Percentiles rank a stretch among this genome's conserved stretches.
phyloP scores from a whole-genome alignment of 2,888 invertebrate genomes.

The Drosophila peninsularis region DNA sequence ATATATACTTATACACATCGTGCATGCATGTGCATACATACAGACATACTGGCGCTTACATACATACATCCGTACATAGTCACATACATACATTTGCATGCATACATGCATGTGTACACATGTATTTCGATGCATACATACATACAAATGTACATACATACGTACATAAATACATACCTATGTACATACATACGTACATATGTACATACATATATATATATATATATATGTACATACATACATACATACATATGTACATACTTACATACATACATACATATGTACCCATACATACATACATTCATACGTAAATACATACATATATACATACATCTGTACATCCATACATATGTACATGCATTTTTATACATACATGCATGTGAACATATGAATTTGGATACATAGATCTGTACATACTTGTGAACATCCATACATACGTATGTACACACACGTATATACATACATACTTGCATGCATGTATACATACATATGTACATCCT shows the following conservation, averaged over 20 bases:
- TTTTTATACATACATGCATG: too few relatives aligned
- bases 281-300: neutral
- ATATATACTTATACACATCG: constrained; percentile 4
- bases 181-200: neutral
- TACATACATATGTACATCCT: too few relatives aligned
- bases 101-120: neutral
- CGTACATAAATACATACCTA: neutral
- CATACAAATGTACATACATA: neutral
- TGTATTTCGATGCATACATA: neutral
- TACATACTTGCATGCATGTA: too few relatives aligned
- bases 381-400: too few relatives aligned
- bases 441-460: too few relatives aligned
- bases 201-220: neutral
- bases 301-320: too few relatives aligned
- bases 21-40: neutral
- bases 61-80: neutral
- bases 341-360: too few relatives aligned
- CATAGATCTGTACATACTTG: too few relatives aligned
- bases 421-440: neutral
- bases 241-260: neutral
- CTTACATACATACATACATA: neutral
- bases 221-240: neutral
- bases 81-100: neutral
- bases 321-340: too few relatives aligned
- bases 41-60: neutral